phyloP scores from a whole-genome alignment of 2,888 invertebrate genomes.

The Eupeodes luniger region DNA sequence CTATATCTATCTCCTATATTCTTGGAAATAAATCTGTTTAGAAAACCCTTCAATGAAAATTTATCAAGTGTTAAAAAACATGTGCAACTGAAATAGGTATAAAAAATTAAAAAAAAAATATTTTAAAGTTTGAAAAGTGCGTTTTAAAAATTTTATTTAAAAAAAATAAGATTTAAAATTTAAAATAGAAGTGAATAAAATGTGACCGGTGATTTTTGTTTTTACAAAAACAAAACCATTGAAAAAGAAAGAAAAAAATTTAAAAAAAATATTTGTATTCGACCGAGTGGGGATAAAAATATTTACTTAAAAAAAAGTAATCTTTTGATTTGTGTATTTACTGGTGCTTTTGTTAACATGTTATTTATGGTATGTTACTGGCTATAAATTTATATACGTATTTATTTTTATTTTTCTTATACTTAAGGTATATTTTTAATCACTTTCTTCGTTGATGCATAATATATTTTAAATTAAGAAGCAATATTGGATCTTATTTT shows the following conservation, averaged over 20 bases:
- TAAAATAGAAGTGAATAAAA: slow-evolving; percentile 48
- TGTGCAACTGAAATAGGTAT: not conserved
- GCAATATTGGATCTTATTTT: too few species aligned
- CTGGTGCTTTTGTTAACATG: slow-evolving; percentile 73
- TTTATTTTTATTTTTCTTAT: slow-evolving; percentile 33
- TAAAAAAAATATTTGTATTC: slow-evolving; percentile 4
- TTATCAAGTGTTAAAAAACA: slow-evolving; percentile 11
- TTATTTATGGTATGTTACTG: slow-evolving; percentile 75
- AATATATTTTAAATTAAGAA: not conserved
- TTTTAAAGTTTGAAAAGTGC: slow-evolving; percentile 45
- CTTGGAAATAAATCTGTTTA: slow-evolving; percentile 4
- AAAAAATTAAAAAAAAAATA: slow-evolving; percentile 33
- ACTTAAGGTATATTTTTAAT: slow-evolving; percentile 30
- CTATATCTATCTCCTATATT: not conserved
- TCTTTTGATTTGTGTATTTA: slow-evolving; percentile 58
- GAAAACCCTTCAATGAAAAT: slow-evolving; percentile 2
- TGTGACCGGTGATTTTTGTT: slow-evolving; percentile 40
- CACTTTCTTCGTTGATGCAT: slow-evolving; percentile 64
- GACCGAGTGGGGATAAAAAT: slow-evolving; percentile 17
- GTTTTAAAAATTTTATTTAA: slow-evolving; percentile 1
- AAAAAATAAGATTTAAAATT: slow-evolving; percentile 29
- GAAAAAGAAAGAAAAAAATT: not conserved
- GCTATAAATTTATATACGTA: slow-evolving; percentile 45
- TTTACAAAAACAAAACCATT: slow-evolving; percentile 5
- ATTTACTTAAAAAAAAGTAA: slow-evolving; percentile 33